These are phyloP conservation scores for Cossypha polioptera DNA, from an alignment of 2,797 vertebrate genomes.

Conservation along the genomic window DNA sequence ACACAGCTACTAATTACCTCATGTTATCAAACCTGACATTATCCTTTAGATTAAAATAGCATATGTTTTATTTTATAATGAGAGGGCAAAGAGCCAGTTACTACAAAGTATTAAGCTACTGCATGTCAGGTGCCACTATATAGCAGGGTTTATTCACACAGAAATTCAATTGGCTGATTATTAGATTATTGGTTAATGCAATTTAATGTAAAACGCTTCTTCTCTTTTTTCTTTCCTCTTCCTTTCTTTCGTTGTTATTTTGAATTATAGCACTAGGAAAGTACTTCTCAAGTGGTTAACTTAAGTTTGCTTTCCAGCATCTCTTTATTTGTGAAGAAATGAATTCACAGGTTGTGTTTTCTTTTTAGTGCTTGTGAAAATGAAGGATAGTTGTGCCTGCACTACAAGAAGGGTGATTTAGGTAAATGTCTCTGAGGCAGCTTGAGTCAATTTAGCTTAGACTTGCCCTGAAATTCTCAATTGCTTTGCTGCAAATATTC, in stretches of 20 bases:
- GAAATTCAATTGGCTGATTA: background rate
- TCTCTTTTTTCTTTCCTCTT: background rate
- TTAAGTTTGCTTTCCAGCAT: background rate
- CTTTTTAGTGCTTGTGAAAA: constrained; percentile 38
- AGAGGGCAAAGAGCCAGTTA: background rate
- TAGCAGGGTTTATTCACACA: background rate
- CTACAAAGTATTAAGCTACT: background rate
- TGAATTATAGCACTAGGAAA: background rate
- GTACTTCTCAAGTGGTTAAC: constrained; percentile 42
- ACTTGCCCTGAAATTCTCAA: constrained; percentile 21
- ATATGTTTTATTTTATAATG: background rate
- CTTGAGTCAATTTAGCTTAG: constrained; percentile 38
- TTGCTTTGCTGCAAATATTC: constrained; percentile 2
- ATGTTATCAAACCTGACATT: constrained; percentile 22
- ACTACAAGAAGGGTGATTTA: constrained; percentile 40
- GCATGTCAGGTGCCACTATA: background rate
- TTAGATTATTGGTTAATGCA: constrained; percentile 12
- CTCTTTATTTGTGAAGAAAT: constrained; percentile 28
- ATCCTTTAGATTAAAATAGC: background rate
- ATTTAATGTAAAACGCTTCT: background rate
- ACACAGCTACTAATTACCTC: background rate
- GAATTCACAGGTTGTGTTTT: constrained; percentile 21
- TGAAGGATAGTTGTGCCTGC: constrained; percentile 43
- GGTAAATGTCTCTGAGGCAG: constrained; percentile 19
- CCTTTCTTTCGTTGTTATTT: background rate